Evolutionary conservation across 2,888 invertebrate species (phyloP).

Genomic region (Apodemia duryi): DNA sequence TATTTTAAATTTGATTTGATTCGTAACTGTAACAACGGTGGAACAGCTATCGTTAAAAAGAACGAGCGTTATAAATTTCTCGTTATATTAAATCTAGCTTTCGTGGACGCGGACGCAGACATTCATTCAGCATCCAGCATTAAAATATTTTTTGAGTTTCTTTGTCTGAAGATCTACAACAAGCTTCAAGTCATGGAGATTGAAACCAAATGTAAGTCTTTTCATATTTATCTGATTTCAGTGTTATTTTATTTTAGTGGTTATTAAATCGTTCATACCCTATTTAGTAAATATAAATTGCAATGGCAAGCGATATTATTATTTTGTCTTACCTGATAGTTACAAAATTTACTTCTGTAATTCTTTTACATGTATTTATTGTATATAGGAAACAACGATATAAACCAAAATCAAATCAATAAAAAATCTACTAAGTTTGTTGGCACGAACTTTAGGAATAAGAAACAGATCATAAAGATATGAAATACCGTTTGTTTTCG

Average conservation of each 20-base stretch:
- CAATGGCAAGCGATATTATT: no score
- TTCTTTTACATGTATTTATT: no score
- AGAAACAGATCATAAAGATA: no score
- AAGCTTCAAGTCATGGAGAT: conserved; percentile 56
- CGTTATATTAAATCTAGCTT: conserved; percentile 43
- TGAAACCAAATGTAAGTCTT: conserved; percentile 62
- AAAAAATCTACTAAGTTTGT: no score
- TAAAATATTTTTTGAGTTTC: conserved; percentile 34
- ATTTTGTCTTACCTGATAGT: no score
- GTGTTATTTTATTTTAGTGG: background rate
- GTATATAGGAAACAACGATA: no score
- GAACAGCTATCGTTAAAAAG: conserved; percentile 28
- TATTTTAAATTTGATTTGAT: conserved; percentile 49
- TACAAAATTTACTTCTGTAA: no score
- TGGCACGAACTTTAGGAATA: no score
- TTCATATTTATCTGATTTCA: background rate
- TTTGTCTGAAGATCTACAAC: conserved; percentile 31
- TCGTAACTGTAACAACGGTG: conserved; percentile 60
- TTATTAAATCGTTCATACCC: no score
- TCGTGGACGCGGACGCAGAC: conserved; percentile 42
- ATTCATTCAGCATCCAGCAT: conserved; percentile 35
- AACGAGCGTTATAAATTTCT: conserved; percentile 38
- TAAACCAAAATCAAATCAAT: no score
- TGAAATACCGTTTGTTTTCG: no score
- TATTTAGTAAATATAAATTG: no score